Percentiles rank a stretch among this genome's conserved stretches.
phyloP scores from a whole-genome alignment of 1,140 invertebrate genomes.

The Radopholus similis region DNA sequence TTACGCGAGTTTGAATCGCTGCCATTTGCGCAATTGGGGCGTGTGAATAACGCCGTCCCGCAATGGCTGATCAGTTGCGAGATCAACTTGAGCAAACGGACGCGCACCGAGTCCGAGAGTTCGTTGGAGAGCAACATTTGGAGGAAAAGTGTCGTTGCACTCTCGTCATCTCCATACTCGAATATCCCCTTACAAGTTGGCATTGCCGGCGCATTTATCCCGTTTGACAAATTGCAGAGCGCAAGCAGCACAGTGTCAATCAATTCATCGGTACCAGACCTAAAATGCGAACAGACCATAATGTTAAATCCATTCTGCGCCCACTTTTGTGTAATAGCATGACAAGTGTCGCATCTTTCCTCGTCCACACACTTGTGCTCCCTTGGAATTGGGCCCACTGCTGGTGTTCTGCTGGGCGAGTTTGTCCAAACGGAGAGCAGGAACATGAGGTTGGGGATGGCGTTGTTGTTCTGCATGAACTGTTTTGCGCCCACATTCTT shows the following conservation, averaged over 20 bases:
- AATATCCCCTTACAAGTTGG: neutral
- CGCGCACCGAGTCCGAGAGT: neutral
- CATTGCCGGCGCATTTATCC: neutral
- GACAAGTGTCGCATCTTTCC: neutral
- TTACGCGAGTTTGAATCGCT: neutral
- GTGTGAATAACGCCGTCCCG: neutral
- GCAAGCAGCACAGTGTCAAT: constrained; percentile 20
- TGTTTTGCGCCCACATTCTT: constrained; percentile 29
- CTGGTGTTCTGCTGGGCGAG: neutral
- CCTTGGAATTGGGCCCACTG: neutral
- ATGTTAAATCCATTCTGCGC: neutral
- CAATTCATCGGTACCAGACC: neutral
- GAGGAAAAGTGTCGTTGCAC: neutral
- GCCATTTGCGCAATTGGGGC: neutral
- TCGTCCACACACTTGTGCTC: neutral
- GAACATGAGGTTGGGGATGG: constrained; percentile 26
- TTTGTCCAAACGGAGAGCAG: constrained; percentile 9
- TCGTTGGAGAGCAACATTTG: neutral
- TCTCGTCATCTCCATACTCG: neutral
- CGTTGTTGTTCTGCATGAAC: constrained; percentile 14
- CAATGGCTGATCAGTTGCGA: neutral
- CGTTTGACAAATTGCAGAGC: constrained; percentile 4
- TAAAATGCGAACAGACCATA: neutral
- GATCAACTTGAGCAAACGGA: neutral
- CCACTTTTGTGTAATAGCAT: neutral